Percentiles rank a stretch among this genome's conserved stretches.
Conservation (phyloP, 2,797 vertebrate species). For the Scyliorhinus canicula region DNA sequence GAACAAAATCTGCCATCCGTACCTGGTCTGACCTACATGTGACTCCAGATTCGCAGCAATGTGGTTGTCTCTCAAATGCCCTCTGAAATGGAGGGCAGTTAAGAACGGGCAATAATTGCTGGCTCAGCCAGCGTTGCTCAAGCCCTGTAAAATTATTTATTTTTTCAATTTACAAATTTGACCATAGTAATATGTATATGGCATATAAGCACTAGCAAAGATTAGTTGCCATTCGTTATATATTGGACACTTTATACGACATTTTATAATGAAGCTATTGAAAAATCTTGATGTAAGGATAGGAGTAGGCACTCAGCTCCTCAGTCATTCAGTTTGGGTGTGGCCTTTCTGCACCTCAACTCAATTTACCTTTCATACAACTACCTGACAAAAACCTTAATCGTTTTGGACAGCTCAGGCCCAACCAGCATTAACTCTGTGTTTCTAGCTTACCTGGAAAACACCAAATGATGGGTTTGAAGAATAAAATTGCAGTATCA, state of each 20-base stretch:
- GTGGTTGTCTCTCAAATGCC: too few relatives aligned
- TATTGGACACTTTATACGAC: too few relatives aligned
- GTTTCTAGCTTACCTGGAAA: background rate
- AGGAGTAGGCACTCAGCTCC: background rate
- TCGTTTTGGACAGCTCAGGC: background rate
- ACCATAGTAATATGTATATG: background rate
- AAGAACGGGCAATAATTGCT: too few relatives aligned
- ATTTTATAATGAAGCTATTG: background rate
- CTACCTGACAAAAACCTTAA: background rate
- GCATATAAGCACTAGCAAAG: too few relatives aligned
- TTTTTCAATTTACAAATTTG: too few relatives aligned
- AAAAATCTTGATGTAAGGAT: background rate
- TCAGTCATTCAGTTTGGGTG: background rate
- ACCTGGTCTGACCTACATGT: too few relatives aligned
- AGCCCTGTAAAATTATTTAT: too few relatives aligned
- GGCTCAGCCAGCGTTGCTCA: too few relatives aligned
- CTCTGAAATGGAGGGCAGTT: too few relatives aligned
- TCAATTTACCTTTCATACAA: background rate
- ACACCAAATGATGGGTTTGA: background rate
- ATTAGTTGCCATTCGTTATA: background rate
- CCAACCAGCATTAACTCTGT: background rate
- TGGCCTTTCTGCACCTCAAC: background rate
- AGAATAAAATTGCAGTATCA: background rate
- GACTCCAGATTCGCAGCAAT: too few relatives aligned
- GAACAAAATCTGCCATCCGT: too few relatives aligned